Percentiles rank a stretch among this genome's conserved stretches.
These are phyloP conservation scores for Camponotus vicinus DNA, from an alignment of 1,140 invertebrate species.

Conservation along the genomic window DNA sequence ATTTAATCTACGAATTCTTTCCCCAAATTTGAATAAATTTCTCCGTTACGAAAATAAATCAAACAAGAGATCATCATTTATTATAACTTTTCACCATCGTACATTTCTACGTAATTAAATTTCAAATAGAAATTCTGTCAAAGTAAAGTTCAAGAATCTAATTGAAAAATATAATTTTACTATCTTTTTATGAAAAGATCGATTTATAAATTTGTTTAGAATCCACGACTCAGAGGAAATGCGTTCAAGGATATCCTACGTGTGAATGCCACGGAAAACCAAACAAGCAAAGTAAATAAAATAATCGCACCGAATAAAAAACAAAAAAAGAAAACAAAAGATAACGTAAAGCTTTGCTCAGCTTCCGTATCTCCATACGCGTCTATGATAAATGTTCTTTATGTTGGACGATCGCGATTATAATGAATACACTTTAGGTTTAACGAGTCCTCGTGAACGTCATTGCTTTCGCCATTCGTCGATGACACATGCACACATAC, in stretches of 20 bases:
- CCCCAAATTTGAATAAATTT: background rate
- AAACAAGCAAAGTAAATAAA: background rate
- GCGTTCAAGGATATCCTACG: too few relatives aligned
- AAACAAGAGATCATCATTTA: too few relatives aligned
- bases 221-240: background rate
- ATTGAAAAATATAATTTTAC: background rate
- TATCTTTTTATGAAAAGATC: too few relatives aligned
- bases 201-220: background rate
- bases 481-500: background rate
- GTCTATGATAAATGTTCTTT: background rate
- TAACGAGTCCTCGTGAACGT: conserved; percentile 4
- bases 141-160: background rate
- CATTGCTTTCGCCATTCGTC: conserved; percentile 12
- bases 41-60: background rate
- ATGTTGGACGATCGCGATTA: background rate
- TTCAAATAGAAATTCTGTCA: background rate
- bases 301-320: too few relatives aligned
- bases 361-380: background rate
- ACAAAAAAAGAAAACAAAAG: background rate
- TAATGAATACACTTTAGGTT: conserved; percentile 23
- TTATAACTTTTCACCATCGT: background rate
- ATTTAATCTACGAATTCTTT: background rate
- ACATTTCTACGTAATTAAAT: background rate
- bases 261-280: background rate
- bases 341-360: background rate